Conservation (phyloP, 2,888 invertebrate genomes). For the Psylliodes chrysocephalus region DNA sequence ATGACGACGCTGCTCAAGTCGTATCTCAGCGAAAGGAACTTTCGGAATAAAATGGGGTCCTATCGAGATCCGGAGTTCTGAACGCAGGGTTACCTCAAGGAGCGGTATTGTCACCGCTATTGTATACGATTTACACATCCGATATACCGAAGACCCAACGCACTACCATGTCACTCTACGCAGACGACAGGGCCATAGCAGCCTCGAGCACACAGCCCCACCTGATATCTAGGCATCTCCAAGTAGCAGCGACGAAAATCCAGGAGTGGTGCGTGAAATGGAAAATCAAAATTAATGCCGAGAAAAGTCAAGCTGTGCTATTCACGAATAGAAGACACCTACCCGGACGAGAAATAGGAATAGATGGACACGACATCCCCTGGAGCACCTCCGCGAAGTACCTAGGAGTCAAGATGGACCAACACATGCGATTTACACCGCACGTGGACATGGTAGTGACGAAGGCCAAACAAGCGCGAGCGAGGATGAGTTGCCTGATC, state of each 20-base stretch:
- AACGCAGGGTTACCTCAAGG: too few species aligned
- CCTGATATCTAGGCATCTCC: not conserved
- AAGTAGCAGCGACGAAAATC: constrained; percentile 1
- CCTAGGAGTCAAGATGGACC: too few species aligned
- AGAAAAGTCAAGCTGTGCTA: too few species aligned
- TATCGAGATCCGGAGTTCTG: not conserved
- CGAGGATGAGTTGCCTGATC: too few species aligned
- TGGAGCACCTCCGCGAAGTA: constrained; percentile 1
- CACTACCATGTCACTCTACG: too few species aligned
- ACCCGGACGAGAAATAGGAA: not conserved
- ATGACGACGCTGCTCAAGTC: too few species aligned
- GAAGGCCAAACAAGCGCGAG: too few species aligned
- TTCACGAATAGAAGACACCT: not conserved
- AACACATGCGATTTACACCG: too few species aligned
- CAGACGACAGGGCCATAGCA: constrained; percentile 33
- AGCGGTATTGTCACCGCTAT: constrained; percentile 25
- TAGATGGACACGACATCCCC: not conserved
- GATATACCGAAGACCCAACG: constrained; percentile 14
- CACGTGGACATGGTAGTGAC: too few species aligned
- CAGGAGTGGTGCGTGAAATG: too few species aligned
- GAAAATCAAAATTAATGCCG: too few species aligned
- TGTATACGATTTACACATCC: constrained; percentile 12
- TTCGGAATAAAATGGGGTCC: not conserved
- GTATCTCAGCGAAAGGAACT: too few species aligned
- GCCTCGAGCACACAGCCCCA: not conserved